Evolutionary conservation across 2,888 invertebrate genomes (phyloP).

Genomic region (Taenaris catops): DNA sequence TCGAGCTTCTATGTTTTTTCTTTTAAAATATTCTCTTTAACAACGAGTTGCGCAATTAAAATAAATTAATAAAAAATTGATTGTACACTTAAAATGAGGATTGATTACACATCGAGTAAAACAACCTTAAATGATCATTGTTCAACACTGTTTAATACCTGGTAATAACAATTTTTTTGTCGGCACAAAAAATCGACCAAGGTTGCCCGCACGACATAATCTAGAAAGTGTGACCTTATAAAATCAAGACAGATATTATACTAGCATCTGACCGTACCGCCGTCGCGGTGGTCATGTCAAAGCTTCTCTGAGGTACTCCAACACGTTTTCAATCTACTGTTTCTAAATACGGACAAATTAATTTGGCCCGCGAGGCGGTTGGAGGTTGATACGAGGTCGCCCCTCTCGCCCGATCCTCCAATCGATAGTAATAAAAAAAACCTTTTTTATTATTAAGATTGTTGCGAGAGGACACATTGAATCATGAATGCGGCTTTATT

Average conservation of each 20-base stretch:
- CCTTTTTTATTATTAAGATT: conserved; percentile 39
- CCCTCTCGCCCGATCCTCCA: conserved; percentile 34
- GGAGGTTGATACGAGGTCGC: conserved; percentile 43
- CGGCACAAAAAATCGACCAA: conserved; percentile 15
- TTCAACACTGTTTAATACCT: conserved; percentile 15
- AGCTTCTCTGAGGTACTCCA: conserved; percentile 31
- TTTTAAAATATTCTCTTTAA: no score
- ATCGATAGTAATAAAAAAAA: conserved; percentile 36
- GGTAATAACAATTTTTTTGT: conserved; percentile 20
- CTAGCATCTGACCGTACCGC: conserved; percentile 28
- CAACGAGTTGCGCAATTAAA: no score
- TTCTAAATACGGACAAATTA: conserved; percentile 51
- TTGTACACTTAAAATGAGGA: conserved; percentile 8
- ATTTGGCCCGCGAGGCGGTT: conserved; percentile 33
- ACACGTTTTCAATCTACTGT: conserved; percentile 40
- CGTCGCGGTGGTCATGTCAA: conserved; percentile 26
- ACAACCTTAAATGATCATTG: conserved; percentile 14
- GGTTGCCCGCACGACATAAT: conserved; percentile 32
- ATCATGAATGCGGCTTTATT: conserved; percentile 45
- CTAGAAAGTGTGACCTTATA: conserved; percentile 42
- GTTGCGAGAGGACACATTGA: conserved; percentile 45
- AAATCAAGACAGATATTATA: conserved; percentile 30
- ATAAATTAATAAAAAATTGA: no score
- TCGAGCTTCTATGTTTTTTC: no score
- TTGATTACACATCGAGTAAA: conserved; percentile 9